A percentile compares a stretch with the other conserved stretches of the same genome.
These are phyloP conservation scores for Drosophila ercepeae DNA, from an alignment of 1,140 invertebrate genomes.

Conservation along the genomic window DNA sequence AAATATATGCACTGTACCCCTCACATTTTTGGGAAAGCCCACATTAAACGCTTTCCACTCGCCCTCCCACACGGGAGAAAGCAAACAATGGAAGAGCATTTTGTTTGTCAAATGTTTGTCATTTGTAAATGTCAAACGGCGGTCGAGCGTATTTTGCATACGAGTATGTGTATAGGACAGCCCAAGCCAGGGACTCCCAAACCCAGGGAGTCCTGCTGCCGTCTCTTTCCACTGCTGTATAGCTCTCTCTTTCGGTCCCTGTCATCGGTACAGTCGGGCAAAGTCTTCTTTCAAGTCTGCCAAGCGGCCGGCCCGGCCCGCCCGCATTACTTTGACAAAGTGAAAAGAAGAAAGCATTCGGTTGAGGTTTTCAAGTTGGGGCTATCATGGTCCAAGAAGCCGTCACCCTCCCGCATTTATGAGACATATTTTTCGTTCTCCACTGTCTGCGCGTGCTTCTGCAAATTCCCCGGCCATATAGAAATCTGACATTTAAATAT, in stretches of 20 bases:
- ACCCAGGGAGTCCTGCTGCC: too few relatives aligned
- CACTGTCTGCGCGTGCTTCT: slow-evolving; percentile 20
- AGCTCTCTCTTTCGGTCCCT: not conserved
- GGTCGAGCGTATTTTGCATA: slow-evolving; percentile 80
- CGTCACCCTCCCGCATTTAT: slow-evolving; percentile 47
- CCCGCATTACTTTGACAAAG: slow-evolving; percentile 58
- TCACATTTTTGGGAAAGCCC: slow-evolving; percentile 24
- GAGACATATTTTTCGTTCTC: slow-evolving; percentile 70
- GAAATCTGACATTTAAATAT: slow-evolving; percentile 83
- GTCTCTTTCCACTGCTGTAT: not conserved
- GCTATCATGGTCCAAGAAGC: slow-evolving; percentile 1
- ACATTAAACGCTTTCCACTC: slow-evolving; percentile 61
- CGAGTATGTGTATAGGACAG: not conserved
- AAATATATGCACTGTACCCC: slow-evolving; percentile 36
- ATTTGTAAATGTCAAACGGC: slow-evolving; percentile 83
- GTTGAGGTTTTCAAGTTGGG: not conserved
- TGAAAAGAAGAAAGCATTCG: not conserved
- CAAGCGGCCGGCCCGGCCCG: too few relatives aligned
- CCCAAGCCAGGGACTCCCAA: too few relatives aligned
- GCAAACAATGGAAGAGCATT: slow-evolving; percentile 54
- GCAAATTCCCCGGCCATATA: slow-evolving; percentile 30
- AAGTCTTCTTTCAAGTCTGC: slow-evolving; percentile 64
- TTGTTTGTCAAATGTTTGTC: slow-evolving; percentile 82
- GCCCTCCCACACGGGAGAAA: slow-evolving; percentile 18
- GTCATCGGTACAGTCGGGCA: slow-evolving; percentile 13